Conservation (phyloP, 2,888 invertebrate genomes). For the Epinotia brunnichana region DNA sequence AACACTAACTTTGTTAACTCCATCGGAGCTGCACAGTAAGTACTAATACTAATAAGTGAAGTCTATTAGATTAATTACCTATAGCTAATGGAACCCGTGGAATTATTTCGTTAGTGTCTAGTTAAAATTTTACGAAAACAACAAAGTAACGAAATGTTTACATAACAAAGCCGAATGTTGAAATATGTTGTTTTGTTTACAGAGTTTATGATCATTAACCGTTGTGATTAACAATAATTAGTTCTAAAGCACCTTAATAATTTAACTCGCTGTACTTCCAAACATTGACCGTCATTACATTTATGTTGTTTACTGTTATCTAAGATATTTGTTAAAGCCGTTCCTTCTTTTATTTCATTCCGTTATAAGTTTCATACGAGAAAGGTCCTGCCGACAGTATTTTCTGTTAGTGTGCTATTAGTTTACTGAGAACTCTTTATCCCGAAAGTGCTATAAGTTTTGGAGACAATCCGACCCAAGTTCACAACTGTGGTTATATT, state of each 20-base stretch:
- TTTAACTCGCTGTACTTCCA: background rate
- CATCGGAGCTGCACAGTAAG: constrained; percentile 6
- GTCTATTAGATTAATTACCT: constrained; percentile 27
- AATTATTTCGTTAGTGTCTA: constrained; percentile 13
- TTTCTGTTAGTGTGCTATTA: background rate
- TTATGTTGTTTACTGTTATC: background rate
- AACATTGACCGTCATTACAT: background rate
- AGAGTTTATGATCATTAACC: constrained; percentile 13
- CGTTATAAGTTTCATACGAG: background rate
- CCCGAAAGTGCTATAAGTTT: background rate
- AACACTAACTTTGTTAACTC: constrained; percentile 13
- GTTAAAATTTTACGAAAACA: constrained; percentile 11
- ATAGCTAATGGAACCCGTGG: constrained; percentile 9
- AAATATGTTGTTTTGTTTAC: constrained; percentile 31
- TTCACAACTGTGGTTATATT: background rate
- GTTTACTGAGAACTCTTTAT: too few species aligned
- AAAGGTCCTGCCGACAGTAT: background rate
- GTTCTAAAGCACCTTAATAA: constrained; percentile 1
- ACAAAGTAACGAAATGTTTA: constrained; percentile 3
- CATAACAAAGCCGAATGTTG: constrained; percentile 11
- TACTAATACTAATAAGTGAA: background rate
- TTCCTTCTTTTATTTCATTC: background rate
- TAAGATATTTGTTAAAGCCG: background rate
- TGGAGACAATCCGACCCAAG: background rate
- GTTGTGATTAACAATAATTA: constrained; percentile 30